Percentiles rank a stretch among this genome's conserved stretches.
These are phyloP conservation scores for Pocillopora grandis DNA, from an alignment of 92 coral and sea anemone genomes.

Conservation along the genomic window DNA sequence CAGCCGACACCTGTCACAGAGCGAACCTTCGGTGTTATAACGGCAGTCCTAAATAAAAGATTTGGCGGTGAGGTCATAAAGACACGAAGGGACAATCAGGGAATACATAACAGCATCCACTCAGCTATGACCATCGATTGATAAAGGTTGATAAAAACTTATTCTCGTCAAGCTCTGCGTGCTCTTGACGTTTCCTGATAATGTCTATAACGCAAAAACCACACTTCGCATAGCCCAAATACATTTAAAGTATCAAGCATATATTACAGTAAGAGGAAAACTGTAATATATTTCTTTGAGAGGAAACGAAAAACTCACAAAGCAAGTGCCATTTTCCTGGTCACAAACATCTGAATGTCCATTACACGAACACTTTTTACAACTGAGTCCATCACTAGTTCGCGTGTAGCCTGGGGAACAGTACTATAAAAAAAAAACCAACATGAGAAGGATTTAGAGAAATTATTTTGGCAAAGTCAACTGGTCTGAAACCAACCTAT, in stretches of 20 bases:
- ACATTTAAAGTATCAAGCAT: too few species aligned
- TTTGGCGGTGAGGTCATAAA: not conserved
- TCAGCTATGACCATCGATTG: too few species aligned
- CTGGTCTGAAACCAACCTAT: too few species aligned
- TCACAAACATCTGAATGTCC: constrained; percentile 80
- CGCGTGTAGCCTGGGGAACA: constrained; percentile 76
- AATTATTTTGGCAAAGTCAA: not conserved
- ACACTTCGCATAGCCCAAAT: too few species aligned
- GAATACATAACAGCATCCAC: too few species aligned
- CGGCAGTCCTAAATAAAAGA: constrained; percentile 57
- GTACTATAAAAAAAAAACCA: constrained; percentile 38
- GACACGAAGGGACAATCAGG: too few species aligned
- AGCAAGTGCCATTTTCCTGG: constrained; percentile 72
- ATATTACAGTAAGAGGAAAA: too few species aligned
- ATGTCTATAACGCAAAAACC: too few species aligned
- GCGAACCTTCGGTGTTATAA: constrained; percentile 78
- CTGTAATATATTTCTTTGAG: too few species aligned
- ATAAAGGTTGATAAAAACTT: too few species aligned
- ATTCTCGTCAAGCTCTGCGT: too few species aligned
- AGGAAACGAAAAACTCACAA: constrained; percentile 52
- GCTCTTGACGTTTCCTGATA: too few species aligned
- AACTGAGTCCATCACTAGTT: constrained; percentile 44
- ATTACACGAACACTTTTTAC: constrained; percentile 77
- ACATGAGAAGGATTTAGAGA: not conserved
- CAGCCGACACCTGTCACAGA: constrained; percentile 63